Percentiles rank a stretch among this genome's conserved stretches.
phyloP scores from a whole-genome alignment of 2,797 vertebrate genomes.

The Momotus momota region DNA sequence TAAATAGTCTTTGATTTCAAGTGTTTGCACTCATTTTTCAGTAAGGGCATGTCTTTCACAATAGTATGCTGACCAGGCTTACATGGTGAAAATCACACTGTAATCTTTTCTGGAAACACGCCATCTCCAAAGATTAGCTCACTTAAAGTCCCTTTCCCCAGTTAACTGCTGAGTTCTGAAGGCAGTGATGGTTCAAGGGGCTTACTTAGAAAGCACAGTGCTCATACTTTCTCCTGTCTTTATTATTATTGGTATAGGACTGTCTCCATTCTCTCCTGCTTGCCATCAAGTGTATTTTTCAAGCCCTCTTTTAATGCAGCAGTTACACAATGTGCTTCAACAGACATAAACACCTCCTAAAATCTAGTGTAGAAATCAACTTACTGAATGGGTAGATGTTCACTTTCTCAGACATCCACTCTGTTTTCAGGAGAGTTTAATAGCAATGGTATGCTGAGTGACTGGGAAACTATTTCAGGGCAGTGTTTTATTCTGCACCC shows the following conservation, averaged over 20 bases:
- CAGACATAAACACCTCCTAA: not conserved
- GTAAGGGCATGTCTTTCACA: not conserved
- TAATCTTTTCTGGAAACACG: not conserved
- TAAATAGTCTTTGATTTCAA: not conserved
- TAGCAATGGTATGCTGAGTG: not conserved
- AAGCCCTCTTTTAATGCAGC: not conserved
- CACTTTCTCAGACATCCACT: not conserved
- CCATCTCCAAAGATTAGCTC: not conserved
- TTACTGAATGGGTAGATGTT: not conserved
- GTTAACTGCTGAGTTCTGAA: not conserved
- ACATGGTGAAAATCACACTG: not conserved
- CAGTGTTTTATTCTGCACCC: rapidly evolving
- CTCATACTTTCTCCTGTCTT: not conserved
- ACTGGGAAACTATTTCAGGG: not conserved
- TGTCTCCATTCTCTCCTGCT: not conserved
- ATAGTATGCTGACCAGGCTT: not conserved
- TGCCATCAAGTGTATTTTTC: not conserved
- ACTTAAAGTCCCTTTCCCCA: not conserved
- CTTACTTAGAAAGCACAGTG: not conserved
- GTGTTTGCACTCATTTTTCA: not conserved
- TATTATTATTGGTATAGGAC: not conserved
- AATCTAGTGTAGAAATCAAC: not conserved
- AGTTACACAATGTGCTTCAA: not conserved
- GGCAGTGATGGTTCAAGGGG: not conserved
- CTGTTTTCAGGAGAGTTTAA: not conserved